Conservation (phyloP, 1,140 invertebrate species). For the Metopolophium dirhodum region DNA sequence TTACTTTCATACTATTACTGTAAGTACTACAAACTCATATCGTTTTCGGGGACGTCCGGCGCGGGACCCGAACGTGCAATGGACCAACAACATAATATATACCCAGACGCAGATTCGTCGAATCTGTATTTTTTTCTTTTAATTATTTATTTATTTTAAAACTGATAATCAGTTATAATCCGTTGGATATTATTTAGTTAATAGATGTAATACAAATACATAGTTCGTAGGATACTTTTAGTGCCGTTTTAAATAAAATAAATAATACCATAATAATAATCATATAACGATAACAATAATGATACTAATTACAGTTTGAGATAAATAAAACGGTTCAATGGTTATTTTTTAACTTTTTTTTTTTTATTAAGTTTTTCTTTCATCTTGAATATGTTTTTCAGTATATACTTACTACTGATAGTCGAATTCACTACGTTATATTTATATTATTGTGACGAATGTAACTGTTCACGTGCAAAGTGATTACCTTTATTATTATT, state of each 20-base stretch:
- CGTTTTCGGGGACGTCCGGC: neutral
- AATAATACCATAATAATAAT: conserved; percentile 4
- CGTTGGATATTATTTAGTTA: conserved; percentile 32
- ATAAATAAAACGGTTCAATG: conserved; percentile 30
- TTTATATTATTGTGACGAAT: neutral
- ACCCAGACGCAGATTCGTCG: conserved; percentile 33
- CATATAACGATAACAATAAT: conserved; percentile 17
- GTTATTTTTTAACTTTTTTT: neutral
- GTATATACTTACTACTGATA: neutral
- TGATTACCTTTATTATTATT: neutral
- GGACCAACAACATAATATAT: conserved; percentile 25
- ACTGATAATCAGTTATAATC: conserved; percentile 31
- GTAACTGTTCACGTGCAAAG: too few species aligned
- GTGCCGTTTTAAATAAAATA: conserved; percentile 39
- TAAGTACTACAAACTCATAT: neutral
- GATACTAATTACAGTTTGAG: neutral
- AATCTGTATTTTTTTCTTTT: conserved; percentile 29
- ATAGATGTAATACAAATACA: neutral
- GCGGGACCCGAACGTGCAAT: neutral
- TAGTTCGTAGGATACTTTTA: conserved; percentile 45
- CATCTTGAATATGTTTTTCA: neutral
- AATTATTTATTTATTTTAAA: conserved; percentile 22
- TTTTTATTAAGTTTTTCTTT: conserved; percentile 20
- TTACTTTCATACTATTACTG: neutral
- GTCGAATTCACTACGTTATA: neutral